These are phyloP conservation scores for Dasyprocta punctata DNA, from an alignment of 2,113 vertebrate species.

Conservation along the genomic window DNA sequence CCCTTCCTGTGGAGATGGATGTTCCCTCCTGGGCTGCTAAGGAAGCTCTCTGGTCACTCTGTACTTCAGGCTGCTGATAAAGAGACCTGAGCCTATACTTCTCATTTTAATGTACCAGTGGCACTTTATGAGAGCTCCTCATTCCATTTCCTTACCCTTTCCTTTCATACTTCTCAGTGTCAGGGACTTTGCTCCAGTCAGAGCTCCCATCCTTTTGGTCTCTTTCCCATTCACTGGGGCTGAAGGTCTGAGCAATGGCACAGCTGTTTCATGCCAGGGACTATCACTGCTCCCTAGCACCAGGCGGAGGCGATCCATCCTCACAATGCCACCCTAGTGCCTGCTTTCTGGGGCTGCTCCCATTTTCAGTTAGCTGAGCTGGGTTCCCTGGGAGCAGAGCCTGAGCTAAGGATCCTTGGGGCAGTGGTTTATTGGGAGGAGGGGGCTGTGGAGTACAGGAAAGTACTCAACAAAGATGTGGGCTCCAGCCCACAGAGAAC, in stretches of 20 bases:
- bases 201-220: rapidly evolving
- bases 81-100: not conserved
- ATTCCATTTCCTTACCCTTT: not conserved
- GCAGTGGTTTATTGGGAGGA: not conserved
- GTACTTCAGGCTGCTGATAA: not conserved
- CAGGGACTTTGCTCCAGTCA: not conserved
- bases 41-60: not conserved
- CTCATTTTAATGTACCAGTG: not conserved
- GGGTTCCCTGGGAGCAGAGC: not conserved
- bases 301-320: rapidly evolving
- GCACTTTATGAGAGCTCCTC: no score
- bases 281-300: not conserved
- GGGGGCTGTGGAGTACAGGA: not conserved
- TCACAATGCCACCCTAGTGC: not conserved
- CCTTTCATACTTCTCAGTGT: not conserved
- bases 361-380: not conserved
- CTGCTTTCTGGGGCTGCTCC: not conserved
- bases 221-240: not conserved
- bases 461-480: not conserved
- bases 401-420: not conserved
- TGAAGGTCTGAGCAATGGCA: not conserved
- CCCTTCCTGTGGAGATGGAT: not conserved
- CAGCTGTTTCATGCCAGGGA: not conserved
- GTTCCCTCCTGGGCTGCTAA: not conserved
- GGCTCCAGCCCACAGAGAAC: not conserved